Conservation (phyloP, 2,113 vertebrate genomes). For the Talpa occidentalis region DNA sequence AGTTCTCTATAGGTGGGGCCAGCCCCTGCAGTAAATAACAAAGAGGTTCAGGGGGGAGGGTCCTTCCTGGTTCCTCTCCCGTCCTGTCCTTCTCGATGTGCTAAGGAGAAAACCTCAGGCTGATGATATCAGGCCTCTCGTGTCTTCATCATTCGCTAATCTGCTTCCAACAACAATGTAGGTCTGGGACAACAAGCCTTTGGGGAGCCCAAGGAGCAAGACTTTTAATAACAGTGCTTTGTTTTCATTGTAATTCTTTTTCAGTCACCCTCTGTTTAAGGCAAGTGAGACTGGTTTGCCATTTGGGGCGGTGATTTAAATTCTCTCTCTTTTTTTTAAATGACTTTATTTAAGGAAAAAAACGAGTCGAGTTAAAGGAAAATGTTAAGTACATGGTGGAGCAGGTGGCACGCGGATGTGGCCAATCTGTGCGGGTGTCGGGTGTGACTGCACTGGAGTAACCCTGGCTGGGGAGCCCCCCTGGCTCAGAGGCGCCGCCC, state of each 20-base stretch:
- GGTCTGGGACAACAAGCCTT: neutral
- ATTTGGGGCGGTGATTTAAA: slow-evolving; percentile 68
- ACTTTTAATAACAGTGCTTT: neutral
- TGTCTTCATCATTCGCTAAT: neutral
- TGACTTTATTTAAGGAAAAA: slow-evolving; percentile 69
- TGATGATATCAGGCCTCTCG: neutral
- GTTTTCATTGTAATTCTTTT: neutral
- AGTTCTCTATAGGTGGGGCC: too few species aligned
- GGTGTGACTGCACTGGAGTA: neutral
- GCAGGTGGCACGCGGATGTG: neutral
- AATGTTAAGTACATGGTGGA: neutral
- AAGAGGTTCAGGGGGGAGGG: neutral
- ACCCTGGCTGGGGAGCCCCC: too few species aligned
- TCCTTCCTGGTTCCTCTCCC: neutral
- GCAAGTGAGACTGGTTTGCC: slow-evolving; percentile 46
- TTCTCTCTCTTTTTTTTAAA: slow-evolving; percentile 13
- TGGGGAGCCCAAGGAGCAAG: neutral
- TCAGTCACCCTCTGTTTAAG: slow-evolving; percentile 41
- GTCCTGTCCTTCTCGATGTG: neutral
- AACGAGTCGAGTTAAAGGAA: slow-evolving; percentile 33
- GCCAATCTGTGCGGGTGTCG: neutral
- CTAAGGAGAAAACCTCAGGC: neutral
- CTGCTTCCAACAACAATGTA: neutral
- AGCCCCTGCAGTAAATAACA: too few species aligned
- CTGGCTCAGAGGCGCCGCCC: too few species aligned